Percentiles rank a stretch among this genome's conserved stretches.
These are phyloP conservation scores for Urocyon cinereoargenteus DNA, from an alignment of 2,797 vertebrate genomes.

Conservation along the genomic window DNA sequence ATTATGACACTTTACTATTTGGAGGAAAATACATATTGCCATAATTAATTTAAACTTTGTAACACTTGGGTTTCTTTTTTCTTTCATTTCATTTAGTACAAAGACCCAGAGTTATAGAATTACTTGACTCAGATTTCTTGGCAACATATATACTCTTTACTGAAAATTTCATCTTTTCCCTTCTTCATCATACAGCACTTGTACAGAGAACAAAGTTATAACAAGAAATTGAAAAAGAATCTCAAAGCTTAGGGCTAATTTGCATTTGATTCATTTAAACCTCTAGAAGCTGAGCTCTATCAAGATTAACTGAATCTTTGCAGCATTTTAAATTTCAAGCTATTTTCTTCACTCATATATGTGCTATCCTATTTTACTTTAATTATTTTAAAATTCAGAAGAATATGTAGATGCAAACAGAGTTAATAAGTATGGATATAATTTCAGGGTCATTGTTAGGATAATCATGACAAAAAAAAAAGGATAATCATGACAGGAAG, in stretches of 20 bases:
- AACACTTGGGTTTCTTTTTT: background rate
- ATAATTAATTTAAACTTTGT: conserved; percentile 52
- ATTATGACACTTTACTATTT: conserved; percentile 40
- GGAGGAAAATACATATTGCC: background rate
- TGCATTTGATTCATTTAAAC: conserved; percentile 37
- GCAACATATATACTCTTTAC: background rate
- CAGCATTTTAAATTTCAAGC: background rate
- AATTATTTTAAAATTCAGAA: conserved; percentile 50
- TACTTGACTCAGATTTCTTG: conserved; percentile 42
- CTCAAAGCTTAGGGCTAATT: conserved; percentile 4
- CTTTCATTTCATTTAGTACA: conserved; percentile 9
- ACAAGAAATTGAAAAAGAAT: conserved; percentile 45
- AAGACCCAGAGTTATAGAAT: background rate
- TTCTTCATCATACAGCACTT: background rate
- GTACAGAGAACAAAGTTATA: conserved; percentile 8
- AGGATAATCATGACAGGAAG: background rate
- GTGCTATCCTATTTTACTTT: background rate
- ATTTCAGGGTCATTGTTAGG: background rate
- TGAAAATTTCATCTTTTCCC: conserved; percentile 29
- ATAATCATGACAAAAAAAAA: background rate
- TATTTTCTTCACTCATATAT: conserved; percentile 1
- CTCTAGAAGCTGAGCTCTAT: background rate
- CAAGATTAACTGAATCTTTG: conserved; percentile 18
- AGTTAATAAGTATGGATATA: background rate
- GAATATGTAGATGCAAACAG: conserved; percentile 28